Percentiles rank a stretch among this genome's conserved stretches.
Evolutionary conservation across 2,113 vertebrate species (phyloP).

Genomic region (Bos indicus): DNA sequence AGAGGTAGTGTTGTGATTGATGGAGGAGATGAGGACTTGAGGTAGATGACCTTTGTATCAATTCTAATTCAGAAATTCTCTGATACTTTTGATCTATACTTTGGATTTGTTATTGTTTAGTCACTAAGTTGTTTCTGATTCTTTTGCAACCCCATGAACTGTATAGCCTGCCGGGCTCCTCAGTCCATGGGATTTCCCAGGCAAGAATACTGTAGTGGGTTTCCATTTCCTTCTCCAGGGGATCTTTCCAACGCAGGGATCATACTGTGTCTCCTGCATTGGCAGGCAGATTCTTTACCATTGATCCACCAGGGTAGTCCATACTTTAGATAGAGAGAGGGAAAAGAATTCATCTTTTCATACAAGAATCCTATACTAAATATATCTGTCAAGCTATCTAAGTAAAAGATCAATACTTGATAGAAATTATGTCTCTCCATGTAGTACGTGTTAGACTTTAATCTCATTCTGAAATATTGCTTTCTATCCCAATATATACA

Average conservation of each 20-base stretch:
- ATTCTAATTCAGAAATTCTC: constrained; percentile 33
- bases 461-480: background rate
- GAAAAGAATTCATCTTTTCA: background rate
- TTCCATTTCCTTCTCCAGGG: background rate
- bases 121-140: background rate
- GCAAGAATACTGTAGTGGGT: background rate
- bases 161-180: background rate
- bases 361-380: constrained; percentile 21
- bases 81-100: background rate
- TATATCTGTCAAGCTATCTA: background rate
- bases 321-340: background rate
- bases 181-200: background rate
- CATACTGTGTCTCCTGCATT: background rate
- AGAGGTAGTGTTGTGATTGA: constrained; percentile 18
- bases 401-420: background rate
- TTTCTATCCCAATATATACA: background rate
- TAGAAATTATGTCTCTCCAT: background rate
- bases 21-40: background rate
- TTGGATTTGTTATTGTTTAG: background rate
- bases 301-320: background rate
- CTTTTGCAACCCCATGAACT: background rate
- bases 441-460: background rate
- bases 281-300: background rate
- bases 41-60: background rate
- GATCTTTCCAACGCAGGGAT: background rate